A percentile compares a stretch with the other conserved stretches of the same genome.
These are phyloP conservation scores for Drosophila bocki DNA, from an alignment of 1,140 invertebrate species.

Conservation along the genomic window DNA sequence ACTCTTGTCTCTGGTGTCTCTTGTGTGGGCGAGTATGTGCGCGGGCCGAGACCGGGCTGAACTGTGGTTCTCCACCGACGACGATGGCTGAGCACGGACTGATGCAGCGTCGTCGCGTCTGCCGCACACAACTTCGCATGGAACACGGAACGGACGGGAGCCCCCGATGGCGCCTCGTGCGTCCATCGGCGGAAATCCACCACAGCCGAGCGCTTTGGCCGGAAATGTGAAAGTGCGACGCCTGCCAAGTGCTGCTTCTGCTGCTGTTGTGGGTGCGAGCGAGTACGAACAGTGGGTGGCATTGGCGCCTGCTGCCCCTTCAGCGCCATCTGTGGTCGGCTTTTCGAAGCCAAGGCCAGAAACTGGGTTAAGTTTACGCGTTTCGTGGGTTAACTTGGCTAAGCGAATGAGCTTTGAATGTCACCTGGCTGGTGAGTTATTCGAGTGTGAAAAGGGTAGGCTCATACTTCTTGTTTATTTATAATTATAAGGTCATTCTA, in stretches of 20 bases:
- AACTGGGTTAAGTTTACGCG: conserved; percentile 11
- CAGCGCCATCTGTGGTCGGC: conserved; percentile 63
- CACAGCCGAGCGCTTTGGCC: conserved; percentile 61
- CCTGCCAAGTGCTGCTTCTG: conserved; percentile 31
- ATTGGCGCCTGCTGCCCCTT: neutral
- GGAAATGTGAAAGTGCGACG: conserved; percentile 56
- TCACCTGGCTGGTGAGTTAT: neutral
- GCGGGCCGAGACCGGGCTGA: conserved; percentile 42
- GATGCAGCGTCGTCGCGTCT: conserved; percentile 63
- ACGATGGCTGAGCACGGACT: conserved; percentile 69
- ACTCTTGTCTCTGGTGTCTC: conserved; percentile 18
- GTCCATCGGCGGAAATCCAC: conserved; percentile 50
- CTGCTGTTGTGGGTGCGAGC: conserved; percentile 1
- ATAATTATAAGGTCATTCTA: neutral
- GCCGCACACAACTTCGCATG: conserved; percentile 36
- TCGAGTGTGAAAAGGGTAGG: neutral
- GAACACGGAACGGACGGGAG: conserved; percentile 1
- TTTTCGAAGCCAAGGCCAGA: conserved; percentile 6
- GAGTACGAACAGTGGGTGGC: conserved; percentile 6
- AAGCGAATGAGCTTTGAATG: conserved; percentile 10
- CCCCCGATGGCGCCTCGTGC: conserved; percentile 15
- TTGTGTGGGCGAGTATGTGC: conserved; percentile 41
- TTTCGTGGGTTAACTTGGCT: conserved; percentile 12
- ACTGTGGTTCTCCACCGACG: conserved; percentile 52
- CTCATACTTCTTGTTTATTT: no score